phyloP scores from a whole-genome alignment of 1,140 invertebrate species.

The Druon quercuslanigerum region DNA sequence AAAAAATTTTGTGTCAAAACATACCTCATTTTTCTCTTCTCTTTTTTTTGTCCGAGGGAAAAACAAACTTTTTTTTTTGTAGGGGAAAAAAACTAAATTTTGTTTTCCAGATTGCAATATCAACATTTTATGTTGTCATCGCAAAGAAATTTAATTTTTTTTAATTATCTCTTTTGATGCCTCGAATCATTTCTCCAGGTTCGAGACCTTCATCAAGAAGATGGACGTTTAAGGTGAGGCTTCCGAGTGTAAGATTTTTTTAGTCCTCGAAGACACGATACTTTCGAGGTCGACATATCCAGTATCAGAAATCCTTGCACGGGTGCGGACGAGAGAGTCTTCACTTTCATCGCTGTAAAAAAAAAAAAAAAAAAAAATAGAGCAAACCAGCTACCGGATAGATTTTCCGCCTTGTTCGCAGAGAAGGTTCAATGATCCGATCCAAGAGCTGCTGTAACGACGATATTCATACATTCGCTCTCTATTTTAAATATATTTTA shows the following conservation, averaged over 20 bases:
- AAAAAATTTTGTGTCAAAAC: no score
- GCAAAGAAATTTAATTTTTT: not conserved
- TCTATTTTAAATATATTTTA: no score
- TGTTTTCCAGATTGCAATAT: no score
- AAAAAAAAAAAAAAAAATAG: constrained; percentile 30
- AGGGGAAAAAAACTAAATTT: no score
- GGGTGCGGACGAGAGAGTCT: constrained; percentile 66
- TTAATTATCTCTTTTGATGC: not conserved
- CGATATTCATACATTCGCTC: constrained; percentile 7
- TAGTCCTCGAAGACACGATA: constrained; percentile 60
- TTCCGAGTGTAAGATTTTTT: constrained; percentile 52
- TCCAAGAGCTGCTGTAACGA: not conserved
- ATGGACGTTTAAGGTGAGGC: constrained; percentile 44
- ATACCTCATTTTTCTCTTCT: no score
- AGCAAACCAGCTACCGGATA: constrained; percentile 58
- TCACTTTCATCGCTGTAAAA: constrained; percentile 68
- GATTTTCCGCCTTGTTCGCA: constrained; percentile 46
- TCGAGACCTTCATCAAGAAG: constrained; percentile 49
- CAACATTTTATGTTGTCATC: no score
- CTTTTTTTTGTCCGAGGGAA: no score
- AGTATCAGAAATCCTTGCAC: constrained; percentile 63
- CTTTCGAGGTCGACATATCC: constrained; percentile 71
- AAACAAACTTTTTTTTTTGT: no score
- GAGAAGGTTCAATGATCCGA: constrained; percentile 19
- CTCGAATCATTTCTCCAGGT: constrained; percentile 42